A percentile compares a stretch with the other conserved stretches of the same genome.
Conservation (phyloP, 1,140 invertebrate genomes). For the Panonychus citri region DNA sequence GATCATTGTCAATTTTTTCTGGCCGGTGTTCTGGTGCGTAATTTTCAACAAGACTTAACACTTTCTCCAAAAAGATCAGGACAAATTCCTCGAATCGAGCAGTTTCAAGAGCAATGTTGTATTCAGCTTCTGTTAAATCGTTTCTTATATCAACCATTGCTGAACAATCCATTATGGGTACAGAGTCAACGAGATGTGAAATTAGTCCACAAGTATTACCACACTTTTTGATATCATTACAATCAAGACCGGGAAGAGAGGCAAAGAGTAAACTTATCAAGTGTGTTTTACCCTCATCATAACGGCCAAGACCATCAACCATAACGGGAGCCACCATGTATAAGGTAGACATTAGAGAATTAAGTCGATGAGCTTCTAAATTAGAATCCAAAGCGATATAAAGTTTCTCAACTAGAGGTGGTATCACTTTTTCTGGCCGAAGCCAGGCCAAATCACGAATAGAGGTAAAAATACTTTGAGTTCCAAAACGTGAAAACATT, state of each 20-base stretch:
- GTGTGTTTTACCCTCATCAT: conserved; percentile 49
- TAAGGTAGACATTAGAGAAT: conserved; percentile 48
- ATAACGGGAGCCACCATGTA: conserved; percentile 41
- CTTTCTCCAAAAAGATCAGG: conserved; percentile 51
- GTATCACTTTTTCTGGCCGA: conserved; percentile 56
- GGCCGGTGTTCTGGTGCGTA: conserved; percentile 34
- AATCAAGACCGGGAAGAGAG: conserved; percentile 62
- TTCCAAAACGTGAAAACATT: conserved; percentile 48
- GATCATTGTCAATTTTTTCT: conserved; percentile 17
- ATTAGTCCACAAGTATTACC: conserved; percentile 50
- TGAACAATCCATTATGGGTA: conserved; percentile 64
- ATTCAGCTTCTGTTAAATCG: conserved; percentile 50
- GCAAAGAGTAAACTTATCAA: conserved; percentile 53
- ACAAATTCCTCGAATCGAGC: conserved; percentile 70
- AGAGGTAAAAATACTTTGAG: conserved; percentile 36
- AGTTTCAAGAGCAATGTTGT: conserved; percentile 47
- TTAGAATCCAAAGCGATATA: conserved; percentile 53
- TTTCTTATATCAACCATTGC: conserved; percentile 35
- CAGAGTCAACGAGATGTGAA: conserved; percentile 42
- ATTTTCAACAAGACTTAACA: conserved; percentile 47
- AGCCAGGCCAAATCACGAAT: conserved; percentile 50
- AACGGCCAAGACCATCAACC: conserved; percentile 28
- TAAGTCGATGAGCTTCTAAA: conserved; percentile 62
- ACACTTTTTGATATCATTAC: conserved; percentile 66
- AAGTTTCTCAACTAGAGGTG: conserved; percentile 50